A percentile compares a stretch with the other conserved stretches of the same genome.
These are phyloP conservation scores for Pantala flavescens DNA, from an alignment of 1,140 invertebrate species.

Conservation along the genomic window DNA sequence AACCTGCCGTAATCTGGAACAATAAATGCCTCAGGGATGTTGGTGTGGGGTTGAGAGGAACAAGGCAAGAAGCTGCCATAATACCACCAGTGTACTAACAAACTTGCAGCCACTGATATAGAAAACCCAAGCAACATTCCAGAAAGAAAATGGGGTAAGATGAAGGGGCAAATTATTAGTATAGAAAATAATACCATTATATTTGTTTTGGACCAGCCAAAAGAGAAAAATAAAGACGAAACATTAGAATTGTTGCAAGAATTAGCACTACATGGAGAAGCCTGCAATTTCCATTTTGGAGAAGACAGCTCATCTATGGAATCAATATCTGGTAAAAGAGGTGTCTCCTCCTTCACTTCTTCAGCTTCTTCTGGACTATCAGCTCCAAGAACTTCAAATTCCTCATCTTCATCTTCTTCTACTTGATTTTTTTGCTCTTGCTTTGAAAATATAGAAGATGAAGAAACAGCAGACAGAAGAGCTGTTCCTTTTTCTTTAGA, in stretches of 20 bases:
- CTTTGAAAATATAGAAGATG: conserved; percentile 27
- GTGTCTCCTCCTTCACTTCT: neutral
- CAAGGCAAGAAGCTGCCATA: neutral
- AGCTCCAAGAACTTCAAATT: conserved; percentile 11
- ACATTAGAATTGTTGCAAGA: neutral
- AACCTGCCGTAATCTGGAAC: conserved; percentile 30
- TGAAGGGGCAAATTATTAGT: neutral
- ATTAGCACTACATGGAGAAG: neutral
- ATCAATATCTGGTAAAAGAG: neutral
- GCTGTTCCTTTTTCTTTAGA: neutral
- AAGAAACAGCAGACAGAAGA: neutral
- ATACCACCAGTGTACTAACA: neutral
- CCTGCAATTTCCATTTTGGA: neutral
- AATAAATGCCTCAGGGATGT: conserved; percentile 22
- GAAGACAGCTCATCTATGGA: neutral
- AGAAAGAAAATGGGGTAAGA: neutral
- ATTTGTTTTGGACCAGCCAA: neutral
- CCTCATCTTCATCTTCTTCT: conserved; percentile 29
- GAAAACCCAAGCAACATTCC: neutral
- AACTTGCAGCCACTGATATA: neutral
- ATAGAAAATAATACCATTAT: neutral
- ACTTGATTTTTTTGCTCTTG: conserved; percentile 32
- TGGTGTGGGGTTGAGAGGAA: conserved; percentile 13
- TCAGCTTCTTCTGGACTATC: neutral
- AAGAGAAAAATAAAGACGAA: neutral